Evolutionary conservation across 2,888 invertebrate species (phyloP).

Genomic region (Drosophila quasianomalipes): DNA sequence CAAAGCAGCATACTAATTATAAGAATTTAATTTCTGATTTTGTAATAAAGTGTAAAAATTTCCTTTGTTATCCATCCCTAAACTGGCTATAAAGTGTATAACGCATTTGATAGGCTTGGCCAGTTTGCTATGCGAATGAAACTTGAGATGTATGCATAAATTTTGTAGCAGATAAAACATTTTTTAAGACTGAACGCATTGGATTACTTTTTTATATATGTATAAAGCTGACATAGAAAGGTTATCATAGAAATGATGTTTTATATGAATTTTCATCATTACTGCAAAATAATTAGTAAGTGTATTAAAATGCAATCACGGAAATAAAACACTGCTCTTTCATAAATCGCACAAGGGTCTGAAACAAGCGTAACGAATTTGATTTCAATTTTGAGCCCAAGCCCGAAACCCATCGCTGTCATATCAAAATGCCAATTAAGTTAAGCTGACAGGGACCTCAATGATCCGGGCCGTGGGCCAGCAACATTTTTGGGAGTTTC

Average conservation of each 20-base stretch:
- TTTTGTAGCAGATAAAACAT: background rate
- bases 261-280: background rate
- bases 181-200: background rate
- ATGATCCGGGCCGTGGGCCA: conserved; percentile 43
- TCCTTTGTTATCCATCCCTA: background rate
- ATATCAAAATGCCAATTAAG: conserved; percentile 78
- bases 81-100: background rate
- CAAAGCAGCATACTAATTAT: conserved; percentile 62
- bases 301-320: conserved; percentile 21
- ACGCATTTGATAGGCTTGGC: background rate
- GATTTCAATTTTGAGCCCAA: conserved; percentile 58
- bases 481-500: conserved; percentile 7
- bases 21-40: conserved; percentile 52
- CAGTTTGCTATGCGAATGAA: background rate
- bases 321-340: background rate
- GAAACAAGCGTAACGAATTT: conserved; percentile 47
- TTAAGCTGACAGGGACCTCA: conserved; percentile 66
- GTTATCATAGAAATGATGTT: background rate
- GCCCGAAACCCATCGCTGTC: conserved; percentile 50
- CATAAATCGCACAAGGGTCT: conserved; percentile 19
- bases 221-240: background rate
- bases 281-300: conserved; percentile 1
- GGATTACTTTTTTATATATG: background rate
- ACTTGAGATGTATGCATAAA: no score
- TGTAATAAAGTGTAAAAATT: conserved; percentile 48